phyloP scores from a whole-genome alignment of 64 coral and sea anemone species.

The Porites lutea region DNA sequence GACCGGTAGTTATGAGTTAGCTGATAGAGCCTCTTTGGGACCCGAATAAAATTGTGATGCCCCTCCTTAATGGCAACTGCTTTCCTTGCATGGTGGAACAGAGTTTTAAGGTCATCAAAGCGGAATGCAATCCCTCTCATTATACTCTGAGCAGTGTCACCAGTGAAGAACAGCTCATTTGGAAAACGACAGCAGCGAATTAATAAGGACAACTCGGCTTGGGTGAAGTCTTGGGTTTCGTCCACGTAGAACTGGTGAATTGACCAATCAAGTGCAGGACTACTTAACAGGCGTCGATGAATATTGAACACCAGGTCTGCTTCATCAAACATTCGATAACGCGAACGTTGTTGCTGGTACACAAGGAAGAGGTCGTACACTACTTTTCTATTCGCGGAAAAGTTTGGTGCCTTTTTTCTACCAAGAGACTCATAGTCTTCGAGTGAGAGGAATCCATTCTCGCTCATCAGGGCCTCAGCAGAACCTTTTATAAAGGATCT shows the following conservation, averaged over 20 bases:
- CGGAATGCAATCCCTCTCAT: constrained; percentile 97
- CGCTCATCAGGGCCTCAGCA: constrained; percentile 77
- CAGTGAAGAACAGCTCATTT: constrained; percentile 86
- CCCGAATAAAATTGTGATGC: background rate
- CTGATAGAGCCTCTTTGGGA: constrained; percentile 86
- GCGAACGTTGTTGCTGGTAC: constrained; percentile 61
- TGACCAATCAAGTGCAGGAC: constrained; percentile 74
- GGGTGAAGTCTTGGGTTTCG: constrained; percentile 99
- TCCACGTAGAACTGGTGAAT: constrained; percentile 90
- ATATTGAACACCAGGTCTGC: constrained; percentile 88
- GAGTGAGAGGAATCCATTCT: constrained; percentile 64
- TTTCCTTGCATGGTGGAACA: constrained; percentile 69
- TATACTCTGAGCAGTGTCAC: constrained; percentile 95
- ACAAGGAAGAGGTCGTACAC: constrained; percentile 81
- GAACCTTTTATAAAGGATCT: constrained; percentile 98
- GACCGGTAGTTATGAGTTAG: constrained; percentile 94
- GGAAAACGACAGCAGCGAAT: constrained; percentile 88
- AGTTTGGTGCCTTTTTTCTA: constrained; percentile 91
- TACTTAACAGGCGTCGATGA: constrained; percentile 51
- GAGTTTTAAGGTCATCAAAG: constrained; percentile 87
- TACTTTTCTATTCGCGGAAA: constrained; percentile 71
- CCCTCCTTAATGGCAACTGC: background rate
- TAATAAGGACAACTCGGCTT: constrained; percentile 83
- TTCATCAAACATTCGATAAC: constrained; percentile 88
- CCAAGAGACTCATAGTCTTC: constrained; percentile 82